Evolutionary conservation across 2,797 vertebrate genomes (phyloP), one percentile per base, ranked within the genome.

Genomic region (Acanthopagrus latus): DNA sequence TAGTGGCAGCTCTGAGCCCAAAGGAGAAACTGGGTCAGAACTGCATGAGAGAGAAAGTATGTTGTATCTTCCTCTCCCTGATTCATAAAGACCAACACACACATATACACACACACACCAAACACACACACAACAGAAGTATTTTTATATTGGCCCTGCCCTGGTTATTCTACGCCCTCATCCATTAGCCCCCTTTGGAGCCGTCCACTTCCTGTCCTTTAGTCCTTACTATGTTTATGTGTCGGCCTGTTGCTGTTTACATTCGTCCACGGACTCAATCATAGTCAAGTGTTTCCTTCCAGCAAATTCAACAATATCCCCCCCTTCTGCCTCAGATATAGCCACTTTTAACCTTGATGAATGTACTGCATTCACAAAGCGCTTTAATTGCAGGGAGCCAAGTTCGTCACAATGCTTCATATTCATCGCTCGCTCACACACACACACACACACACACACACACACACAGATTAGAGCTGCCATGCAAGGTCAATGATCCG

Each of bases 11-110:
- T 90, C 81, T 58, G 70, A 88, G 82, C 85, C 76, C 85, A 93
- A 70, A 89, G 88, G 70, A 90, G 82, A 93, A 95, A 93, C 81
- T 95, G 89, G 94, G 94, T 94, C 93, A 94, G 88, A 91, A 90
- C 88, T 89, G 74, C 14, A 21, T 73, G 71, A 80, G 74, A 84
- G 69, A 25, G 84, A 73, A 69, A 74, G 74, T 70, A 64, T 69
- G 81, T 67, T 67, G 78, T 68, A 76, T 75, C 66, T 71, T 62
- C 47, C 71, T 62, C 74, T 70, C 48, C 80, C 52, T 71, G 67
- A 78, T 81, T 76, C 64, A 86, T 63, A 74, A 70, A 80, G 41
- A 60, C 47, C 0, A 25, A 72, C 51, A 59, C 38, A 38, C 38
- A 10, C 38, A 67, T 71, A 74, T 57, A 74, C 48, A 69, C 65